Evolutionary conservation across 1,140 invertebrate species (phyloP), one percentile per base, ranked within the genome.

Genomic region (Eriocheir sinensis): DNA sequence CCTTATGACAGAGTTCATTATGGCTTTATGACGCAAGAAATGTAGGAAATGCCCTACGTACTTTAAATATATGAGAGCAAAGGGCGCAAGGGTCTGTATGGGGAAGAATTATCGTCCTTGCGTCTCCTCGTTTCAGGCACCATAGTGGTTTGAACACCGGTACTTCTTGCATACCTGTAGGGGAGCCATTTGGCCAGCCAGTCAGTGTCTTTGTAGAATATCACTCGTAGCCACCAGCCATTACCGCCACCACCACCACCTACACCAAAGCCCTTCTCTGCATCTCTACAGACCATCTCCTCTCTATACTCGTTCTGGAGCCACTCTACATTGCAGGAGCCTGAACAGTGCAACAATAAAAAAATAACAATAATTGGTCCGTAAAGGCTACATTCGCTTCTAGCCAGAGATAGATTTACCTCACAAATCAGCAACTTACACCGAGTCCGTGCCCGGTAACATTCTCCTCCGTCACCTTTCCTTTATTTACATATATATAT

Each of bases 41-140:
- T 88, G 89, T 88, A 95, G 93, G 95, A 95, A 95, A 93, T 95
- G 44, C 95, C 95, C 95, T 81, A 95, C 95, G 95, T 95, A 95
- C 88, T 95, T 95, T 95, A 94, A 95, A 95, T 94, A 92, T 91
- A 95, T 72, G 89, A 91, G 92, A 91, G 92, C 89, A 91, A 95
- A 94, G 81, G 95, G 95, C 95, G 93, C 53, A 92, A 91, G 89
- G 85, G 72, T 91, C 38, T 92, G 32, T 86, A 86, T 91, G 60
- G 83, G 53, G 34, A 79, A 48, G 93, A 81, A 92, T 94, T 90
- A 60, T 94, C 21, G 89, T 44, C 60, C 89, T 83, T 95, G 88
- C 91, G 30, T 30, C 38, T 0, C 60, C 21, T 17, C 34, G 3
- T 86, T 34, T 60, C 48, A 91, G 81, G 72, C 60, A n/a, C 80